Evolutionary conservation across 2,113 vertebrate species (phyloP), one percentile per base, ranked within the genome.

Genomic region (Thermophis baileyi): DNA sequence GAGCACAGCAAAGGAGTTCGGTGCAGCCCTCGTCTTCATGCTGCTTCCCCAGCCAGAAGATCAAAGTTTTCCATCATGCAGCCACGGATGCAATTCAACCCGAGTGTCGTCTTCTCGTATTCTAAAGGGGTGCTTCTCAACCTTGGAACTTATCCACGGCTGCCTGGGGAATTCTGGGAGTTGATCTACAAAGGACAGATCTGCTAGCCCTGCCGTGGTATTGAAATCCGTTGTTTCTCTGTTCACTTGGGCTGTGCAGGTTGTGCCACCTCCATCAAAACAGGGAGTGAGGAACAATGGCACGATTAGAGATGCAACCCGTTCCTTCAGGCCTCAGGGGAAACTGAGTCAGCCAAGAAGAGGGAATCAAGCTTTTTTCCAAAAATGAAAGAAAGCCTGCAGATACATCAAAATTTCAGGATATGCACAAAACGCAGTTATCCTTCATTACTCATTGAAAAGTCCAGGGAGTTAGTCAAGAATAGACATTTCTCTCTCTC

Each of bases 181-280:
- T 4, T 12, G 25, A 4, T 30, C 27, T 60, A 27, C 25, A 10
- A 30, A 6, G 63, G 63, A 69, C 63, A 16, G 12, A 2, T 16
- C 30, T 35, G n/a, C 69, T 20, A 20, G 6, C 16, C 2, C 16
- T 20, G 30, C n/a, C n/a, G 6, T 40, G 69, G 6, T 40, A 20
- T 96, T 96, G 96, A 95, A 96, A 94, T 95, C 96, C 94, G 92
- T 93, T 93, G 94, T 95, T 96, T 94, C 95, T 94, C 94, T 94
- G 95, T 95, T 96, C 95, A 93, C 20, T 94, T 93, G 93, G 95
- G 92, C 95, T 90, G 94, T 93, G 95, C 3, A 0, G 92, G 91
- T 14, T 40, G n/a, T 35, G 63, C n/a, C n/a, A 2, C 63, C n/a
- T 74, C n/a, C 69, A 40, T 74, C 69, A 35, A 40, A 74, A 20